Evolutionary conservation across 1,140 invertebrate genomes (phyloP), one percentile per base, ranked within the genome.

Genomic region (Steinernema khuongi): DNA sequence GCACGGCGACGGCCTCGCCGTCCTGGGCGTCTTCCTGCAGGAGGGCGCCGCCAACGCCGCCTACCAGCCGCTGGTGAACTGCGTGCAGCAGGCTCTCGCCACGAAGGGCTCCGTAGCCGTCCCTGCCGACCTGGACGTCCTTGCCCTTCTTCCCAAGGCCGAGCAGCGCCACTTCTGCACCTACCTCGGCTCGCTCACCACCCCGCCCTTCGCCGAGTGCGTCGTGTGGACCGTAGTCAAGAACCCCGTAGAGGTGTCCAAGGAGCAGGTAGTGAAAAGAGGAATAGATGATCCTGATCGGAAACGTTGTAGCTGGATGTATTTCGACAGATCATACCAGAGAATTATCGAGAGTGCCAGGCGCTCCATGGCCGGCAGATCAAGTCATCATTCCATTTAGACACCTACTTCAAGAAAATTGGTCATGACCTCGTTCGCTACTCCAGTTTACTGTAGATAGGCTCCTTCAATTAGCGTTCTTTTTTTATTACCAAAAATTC

Each of bases 21-120:
- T 92, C 0, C 79, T 92, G 0, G 90, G 87, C 1, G 88, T 91
- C 41, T 86, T 92, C n/a, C 91, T 91, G 71, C 86, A 91, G 83
- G 90, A 77, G 74, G 71, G 75, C 60, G 76, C 70, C 22, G 32
- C 60, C n/a, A 79, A 75, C 33, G 30, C 31, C n/a, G 70, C 68
- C 29, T 79, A 77, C 32, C 66, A 79, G n/a, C 32, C 50, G 11
- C 72, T 79, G n/a, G 68, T 79, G 31, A 74, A 79, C 60, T 36
- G 66, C 1, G 71, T 79, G 1, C 32, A 71, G n/a, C 50, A 70
- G 31, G 75, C 75, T 11, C 68, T 50, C 26, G 68, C 30, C 33
- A 72, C 50, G 31, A 28, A 33, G 11, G 36, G 19, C 1, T 28
- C 71, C 50, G 69, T 71, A 29, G 32, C 75, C 19, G 31, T 77